Evolutionary conservation across 2,113 vertebrate genomes (phyloP), one percentile per base, ranked within the genome.

Genomic region (Microtus ochrogaster): DNA sequence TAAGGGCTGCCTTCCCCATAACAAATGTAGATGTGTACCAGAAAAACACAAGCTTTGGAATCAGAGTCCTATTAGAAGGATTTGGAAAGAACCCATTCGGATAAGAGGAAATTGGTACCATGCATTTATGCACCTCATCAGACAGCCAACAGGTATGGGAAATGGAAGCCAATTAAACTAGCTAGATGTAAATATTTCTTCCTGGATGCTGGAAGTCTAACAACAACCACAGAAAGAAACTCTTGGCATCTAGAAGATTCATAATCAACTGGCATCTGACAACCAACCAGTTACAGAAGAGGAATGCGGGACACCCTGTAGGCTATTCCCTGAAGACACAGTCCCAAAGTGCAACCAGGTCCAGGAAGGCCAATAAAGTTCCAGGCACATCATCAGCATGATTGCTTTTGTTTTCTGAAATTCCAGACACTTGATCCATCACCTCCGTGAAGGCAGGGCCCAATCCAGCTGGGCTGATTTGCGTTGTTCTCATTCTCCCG

Each of bases 61-160:
- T 96, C 72, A 77, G n/a, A 70, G n/a, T 94, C 86, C 92, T 88
- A 68, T 73, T 90, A 84, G 41, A 96, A 33, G 39, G 74, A 76
- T 84, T 77, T 98, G 95, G 94, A 96, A 63, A 91, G 78, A 90
- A 88, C 94, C 88, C 88, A 96, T 84, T 89, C 28, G 13, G 21
- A 74, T 41, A 58, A 79, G 81, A 74, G 73, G 81, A 94, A 94
- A 97, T 85, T 72, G 73, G 82, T 83, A n/a, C 91, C 87, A 95
- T 94, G 92, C 81, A 84, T 88, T 95, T 96, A 63, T 58, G 77
- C 90, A 97, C 92, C 92, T 95, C 94, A 94, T 96, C 95, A 96
- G 92, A 92, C 79, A 96, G 91, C 58, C 90, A 93, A 90, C 92
- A 95, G 84, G 96, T 96, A 76, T 82, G 61, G 84, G 87, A 93